A percentile compares a stretch with the other conserved stretches of the same genome.
These are phyloP conservation scores for Paguma larvata DNA, from an alignment of 2,797 vertebrate genomes.

Conservation along the genomic window DNA sequence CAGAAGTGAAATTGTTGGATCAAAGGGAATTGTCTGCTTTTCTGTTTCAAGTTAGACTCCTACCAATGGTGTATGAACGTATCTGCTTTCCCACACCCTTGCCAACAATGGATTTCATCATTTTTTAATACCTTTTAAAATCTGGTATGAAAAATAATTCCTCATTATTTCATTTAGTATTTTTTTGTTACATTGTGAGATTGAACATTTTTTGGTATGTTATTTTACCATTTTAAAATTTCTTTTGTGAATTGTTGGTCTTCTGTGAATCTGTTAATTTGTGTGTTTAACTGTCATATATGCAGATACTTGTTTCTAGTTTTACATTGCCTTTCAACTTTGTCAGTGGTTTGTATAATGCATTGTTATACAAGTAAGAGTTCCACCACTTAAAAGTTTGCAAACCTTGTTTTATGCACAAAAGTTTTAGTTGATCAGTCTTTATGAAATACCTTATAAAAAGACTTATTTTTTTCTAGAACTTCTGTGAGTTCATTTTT, in stretches of 20 bases:
- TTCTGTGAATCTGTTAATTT: constrained; percentile 59
- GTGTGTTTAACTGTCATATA: constrained; percentile 55
- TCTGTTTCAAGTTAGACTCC: background rate
- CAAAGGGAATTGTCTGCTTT: constrained; percentile 51
- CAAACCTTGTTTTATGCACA: background rate
- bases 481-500: constrained; percentile 41
- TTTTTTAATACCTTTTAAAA: constrained; percentile 39
- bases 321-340: constrained; percentile 61
- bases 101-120: constrained; percentile 26
- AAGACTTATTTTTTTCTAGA: constrained; percentile 29
- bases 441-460: constrained; percentile 4
- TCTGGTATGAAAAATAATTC: constrained; percentile 56
- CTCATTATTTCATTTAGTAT: constrained; percentile 46
- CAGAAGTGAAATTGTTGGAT: constrained; percentile 60
- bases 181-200: constrained; percentile 59
- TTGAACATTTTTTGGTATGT: constrained; percentile 37
- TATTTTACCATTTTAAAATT: constrained; percentile 70
- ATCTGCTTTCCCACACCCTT: constrained; percentile 13
- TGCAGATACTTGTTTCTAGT: constrained; percentile 30
- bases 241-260: constrained; percentile 67
- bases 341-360: constrained; percentile 28
- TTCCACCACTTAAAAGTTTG: constrained; percentile 8
- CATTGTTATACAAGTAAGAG: background rate
- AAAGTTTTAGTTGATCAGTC: constrained; percentile 1
- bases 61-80: background rate